These are phyloP conservation scores for Carollia perspicillata DNA, from an alignment of 2,113 vertebrate species.

Conservation along the genomic window DNA sequence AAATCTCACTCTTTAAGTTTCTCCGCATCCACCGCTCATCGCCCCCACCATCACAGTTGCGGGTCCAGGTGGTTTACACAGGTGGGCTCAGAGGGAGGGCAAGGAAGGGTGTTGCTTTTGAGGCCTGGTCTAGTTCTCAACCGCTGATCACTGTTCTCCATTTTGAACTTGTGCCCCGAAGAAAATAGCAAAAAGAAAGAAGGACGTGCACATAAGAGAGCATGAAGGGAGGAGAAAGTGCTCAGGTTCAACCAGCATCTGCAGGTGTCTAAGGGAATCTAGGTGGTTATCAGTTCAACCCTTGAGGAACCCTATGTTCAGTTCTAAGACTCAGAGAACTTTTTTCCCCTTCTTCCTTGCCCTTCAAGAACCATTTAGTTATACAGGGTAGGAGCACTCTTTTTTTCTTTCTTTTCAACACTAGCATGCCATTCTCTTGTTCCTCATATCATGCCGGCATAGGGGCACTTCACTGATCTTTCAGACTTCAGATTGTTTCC, in stretches of 20 bases:
- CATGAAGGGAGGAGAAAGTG: neutral
- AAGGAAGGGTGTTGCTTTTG: neutral
- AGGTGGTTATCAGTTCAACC: neutral
- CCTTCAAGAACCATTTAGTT: neutral
- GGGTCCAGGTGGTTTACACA: neutral
- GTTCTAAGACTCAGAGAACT: neutral
- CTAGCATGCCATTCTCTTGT: neutral
- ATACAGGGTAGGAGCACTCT: neutral
- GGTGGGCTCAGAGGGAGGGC: neutral
- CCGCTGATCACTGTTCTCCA: neutral
- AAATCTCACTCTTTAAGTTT: no score
- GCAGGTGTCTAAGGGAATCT: neutral
- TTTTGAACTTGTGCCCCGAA: neutral
- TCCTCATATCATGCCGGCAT: neutral
- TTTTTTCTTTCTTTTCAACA: neutral
- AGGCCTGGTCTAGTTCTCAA: neutral
- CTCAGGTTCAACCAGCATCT: neutral
- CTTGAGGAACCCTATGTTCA: neutral
- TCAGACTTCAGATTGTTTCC: neutral
- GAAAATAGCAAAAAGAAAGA: neutral
- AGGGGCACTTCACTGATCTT: neutral
- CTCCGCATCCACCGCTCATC: fast-evolving
- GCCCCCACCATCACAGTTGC: no score
- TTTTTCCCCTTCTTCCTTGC: neutral
- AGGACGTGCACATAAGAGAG: neutral